phyloP scores from a whole-genome alignment of 2,113 vertebrate species.

The Nerophis ophidion region DNA sequence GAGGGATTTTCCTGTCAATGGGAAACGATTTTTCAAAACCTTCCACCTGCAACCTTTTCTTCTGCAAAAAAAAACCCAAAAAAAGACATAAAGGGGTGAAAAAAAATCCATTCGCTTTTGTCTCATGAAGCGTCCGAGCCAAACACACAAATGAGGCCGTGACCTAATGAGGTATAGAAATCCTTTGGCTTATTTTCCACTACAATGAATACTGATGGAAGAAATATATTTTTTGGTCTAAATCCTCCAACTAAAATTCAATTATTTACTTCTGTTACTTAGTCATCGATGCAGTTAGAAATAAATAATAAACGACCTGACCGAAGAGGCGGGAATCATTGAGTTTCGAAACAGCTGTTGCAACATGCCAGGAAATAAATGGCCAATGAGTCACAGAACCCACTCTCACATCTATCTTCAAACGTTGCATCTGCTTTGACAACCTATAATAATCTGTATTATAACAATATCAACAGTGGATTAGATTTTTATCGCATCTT shows the following conservation, averaged over 20 bases:
- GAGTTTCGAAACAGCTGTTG: constrained; percentile 27
- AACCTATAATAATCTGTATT: too few relatives aligned
- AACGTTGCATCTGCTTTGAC: constrained; percentile 33
- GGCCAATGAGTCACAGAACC: constrained; percentile 24
- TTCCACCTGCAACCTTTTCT: constrained; percentile 21
- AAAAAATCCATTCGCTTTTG: background rate
- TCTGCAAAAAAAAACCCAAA: background rate
- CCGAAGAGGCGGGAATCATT: constrained; percentile 21
- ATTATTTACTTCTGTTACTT: background rate
- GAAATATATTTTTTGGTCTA: background rate
- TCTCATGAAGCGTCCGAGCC: constrained; percentile 9
- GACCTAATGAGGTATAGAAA: background rate
- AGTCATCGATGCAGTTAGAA: background rate
- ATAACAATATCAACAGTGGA: too few relatives aligned
- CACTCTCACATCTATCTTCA: constrained; percentile 3
- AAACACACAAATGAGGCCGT: background rate
- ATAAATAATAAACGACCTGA: constrained; percentile 6
- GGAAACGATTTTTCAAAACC: constrained; percentile 1
- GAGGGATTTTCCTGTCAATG: constrained; percentile 18
- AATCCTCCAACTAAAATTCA: background rate
- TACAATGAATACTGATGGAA: background rate
- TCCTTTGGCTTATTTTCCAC: background rate
- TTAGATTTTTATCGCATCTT: background rate
- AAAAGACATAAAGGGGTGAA: constrained; percentile 10
- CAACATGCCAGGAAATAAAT: constrained; percentile 35